A percentile compares a stretch with the other conserved stretches of the same genome.
Conservation (phyloP, 2,797 vertebrate species). For the Calcarius lapponicus region DNA sequence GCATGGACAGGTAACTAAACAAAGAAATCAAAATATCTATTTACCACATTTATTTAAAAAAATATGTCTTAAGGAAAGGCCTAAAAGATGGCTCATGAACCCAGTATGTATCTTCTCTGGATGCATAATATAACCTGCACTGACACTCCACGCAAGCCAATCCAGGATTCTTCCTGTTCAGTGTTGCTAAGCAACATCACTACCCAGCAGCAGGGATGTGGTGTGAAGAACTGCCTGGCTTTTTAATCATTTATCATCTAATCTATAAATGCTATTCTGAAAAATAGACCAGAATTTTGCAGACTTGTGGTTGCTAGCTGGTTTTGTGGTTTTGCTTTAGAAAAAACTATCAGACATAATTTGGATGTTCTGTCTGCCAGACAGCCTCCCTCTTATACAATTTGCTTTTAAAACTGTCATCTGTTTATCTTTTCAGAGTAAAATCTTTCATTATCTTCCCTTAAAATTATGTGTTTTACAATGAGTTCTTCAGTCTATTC, state of each 20-base stretch:
- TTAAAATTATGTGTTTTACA: background rate
- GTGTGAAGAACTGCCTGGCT: slow-evolving; percentile 32
- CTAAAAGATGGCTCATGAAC: background rate
- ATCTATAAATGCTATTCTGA: slow-evolving; percentile 58
- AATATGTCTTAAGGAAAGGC: background rate
- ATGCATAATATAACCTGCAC: background rate
- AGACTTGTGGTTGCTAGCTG: background rate
- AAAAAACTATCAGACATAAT: background rate
- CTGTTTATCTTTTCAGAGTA: background rate
- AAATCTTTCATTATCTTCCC: background rate
- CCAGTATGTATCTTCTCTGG: background rate
- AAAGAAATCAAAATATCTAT: background rate
- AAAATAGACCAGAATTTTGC: slow-evolving; percentile 22
- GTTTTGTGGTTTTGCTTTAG: slow-evolving; percentile 31
- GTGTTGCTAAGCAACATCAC: slow-evolving; percentile 75
- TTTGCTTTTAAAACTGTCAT: background rate
- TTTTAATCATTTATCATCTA: slow-evolving; percentile 59
- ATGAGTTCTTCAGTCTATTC: background rate
- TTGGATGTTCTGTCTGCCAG: background rate
- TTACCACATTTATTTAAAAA: background rate
- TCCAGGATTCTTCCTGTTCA: slow-evolving; percentile 28
- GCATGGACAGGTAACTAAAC: background rate
- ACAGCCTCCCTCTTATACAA: background rate
- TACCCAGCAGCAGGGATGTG: slow-evolving; percentile 58
- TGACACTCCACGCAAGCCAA: background rate